Evolutionary conservation across 2,888 invertebrate genomes (phyloP), one percentile per base, ranked within the genome.

Genomic region (Metopia argyrocephala): DNA sequence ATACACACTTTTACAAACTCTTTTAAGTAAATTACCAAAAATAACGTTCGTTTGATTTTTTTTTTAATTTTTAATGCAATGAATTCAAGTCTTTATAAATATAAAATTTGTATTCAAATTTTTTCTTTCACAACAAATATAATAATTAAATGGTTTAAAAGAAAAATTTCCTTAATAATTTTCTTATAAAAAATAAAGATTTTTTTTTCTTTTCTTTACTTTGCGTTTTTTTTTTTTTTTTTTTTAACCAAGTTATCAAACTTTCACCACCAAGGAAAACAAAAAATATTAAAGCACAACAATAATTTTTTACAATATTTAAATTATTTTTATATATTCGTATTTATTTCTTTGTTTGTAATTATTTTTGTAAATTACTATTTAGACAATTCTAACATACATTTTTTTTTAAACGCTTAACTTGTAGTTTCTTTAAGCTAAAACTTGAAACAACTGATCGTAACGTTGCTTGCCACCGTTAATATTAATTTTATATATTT

Each of bases 401-500:
- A 65, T 59, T 31, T 15, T 46, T 31, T 71, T 62, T 71, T 62
- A 66, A 27, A 75, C 82, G 79, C 74, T 71, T 56, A 45, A 15
- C 57, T 71, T 27, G 76, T 82, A 79, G 76, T 76, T 79, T 66
- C 74, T 76, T 74, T 69, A 71, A 75, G 65, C 74, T 48, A 79
- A 83, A 83, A 69, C 82, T 79, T 82, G 82, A 82, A 66, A 57
- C 83, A 82, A 84, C 84, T 84, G 15, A 38, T 38, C 15, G 9
- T 38, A 15, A 12, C 15, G 9, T 38, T 4, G 38, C 38, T 6
- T 38, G 38, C 66, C 27, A 65, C 59, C 78, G 83, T 81, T 83
- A 82, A 68, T 65, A 73, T 73, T 61, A 79, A 65, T 71, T 73
- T 66, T 78, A 48, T 56, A 57, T 50, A 54, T 65, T 38, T 71